phyloP scores from a whole-genome alignment of 2,797 vertebrate species.

The Phoxinus dragarum region DNA sequence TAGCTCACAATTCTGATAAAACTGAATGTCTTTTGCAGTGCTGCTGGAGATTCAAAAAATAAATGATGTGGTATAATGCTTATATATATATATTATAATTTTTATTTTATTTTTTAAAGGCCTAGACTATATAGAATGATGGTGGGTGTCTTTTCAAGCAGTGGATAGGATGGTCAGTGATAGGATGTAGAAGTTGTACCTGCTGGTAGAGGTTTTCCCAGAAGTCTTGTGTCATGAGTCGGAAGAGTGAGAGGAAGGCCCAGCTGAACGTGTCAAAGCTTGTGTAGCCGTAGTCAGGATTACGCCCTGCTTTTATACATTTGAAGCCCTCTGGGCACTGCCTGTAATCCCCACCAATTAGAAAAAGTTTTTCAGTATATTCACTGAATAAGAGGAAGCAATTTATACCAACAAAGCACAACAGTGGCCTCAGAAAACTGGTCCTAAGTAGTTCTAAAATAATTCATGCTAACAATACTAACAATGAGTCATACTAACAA shows the following conservation, averaged over 20 bases:
- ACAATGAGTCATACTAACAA: background rate
- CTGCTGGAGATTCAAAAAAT: background rate
- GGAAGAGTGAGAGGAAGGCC: conserved; percentile 97
- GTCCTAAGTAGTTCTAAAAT: background rate
- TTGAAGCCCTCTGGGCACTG: conserved; percentile 92
- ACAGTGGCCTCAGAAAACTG: background rate
- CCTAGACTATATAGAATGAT: background rate
- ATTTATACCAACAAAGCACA: background rate
- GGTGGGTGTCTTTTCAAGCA: background rate
- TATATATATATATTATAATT: background rate
- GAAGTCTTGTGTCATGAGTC: conserved; percentile 98
- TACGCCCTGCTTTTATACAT: conserved; percentile 92
- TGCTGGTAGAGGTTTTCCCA: conserved; percentile 99
- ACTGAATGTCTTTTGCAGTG: background rate
- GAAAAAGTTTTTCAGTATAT: conserved; percentile 36
- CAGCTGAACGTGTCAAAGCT: conserved; percentile 98
- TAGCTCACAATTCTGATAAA: background rate
- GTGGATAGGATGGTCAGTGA: background rate
- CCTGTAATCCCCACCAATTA: conserved; percentile 74
- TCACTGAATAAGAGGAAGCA: background rate
- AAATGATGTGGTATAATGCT: background rate
- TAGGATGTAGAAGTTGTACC: conserved; percentile 71
- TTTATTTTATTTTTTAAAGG: no score
- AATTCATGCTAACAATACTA: background rate
- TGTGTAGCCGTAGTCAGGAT: conserved; percentile 96